Conservation (phyloP, 2,888 invertebrate species). For the Cheiracanthium punctorium region DNA sequence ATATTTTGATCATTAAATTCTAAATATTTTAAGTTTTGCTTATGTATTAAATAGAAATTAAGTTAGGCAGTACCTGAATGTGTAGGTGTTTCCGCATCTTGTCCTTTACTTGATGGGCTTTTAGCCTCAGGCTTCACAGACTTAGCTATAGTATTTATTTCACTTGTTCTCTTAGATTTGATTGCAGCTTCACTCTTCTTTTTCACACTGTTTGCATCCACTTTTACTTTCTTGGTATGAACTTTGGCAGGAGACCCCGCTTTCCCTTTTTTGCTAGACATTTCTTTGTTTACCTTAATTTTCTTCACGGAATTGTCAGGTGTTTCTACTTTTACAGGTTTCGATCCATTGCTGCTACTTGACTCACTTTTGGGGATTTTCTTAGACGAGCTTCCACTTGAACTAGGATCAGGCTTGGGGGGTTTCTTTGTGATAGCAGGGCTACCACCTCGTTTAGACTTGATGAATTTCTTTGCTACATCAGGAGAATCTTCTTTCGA, state of each 20-base stretch:
- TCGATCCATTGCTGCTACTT: conserved; percentile 9
- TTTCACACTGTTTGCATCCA: too few relatives aligned
- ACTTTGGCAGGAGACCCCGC: neutral
- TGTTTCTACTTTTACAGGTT: conserved; percentile 23
- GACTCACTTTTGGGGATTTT: conserved; percentile 27
- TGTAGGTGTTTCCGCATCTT: conserved; percentile 24
- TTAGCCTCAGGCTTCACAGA: conserved; percentile 24
- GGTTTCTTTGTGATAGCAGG: conserved; percentile 34
- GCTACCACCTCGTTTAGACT: conserved; percentile 22
- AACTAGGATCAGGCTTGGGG: neutral
- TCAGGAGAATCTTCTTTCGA: conserved; percentile 29
- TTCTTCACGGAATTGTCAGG: conserved; percentile 33
- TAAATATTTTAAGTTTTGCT: too few relatives aligned
- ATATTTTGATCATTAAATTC: too few relatives aligned
- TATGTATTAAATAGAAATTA: too few relatives aligned
- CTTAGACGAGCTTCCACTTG: conserved; percentile 29
- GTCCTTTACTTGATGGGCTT: conserved; percentile 32
- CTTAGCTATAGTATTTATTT: neutral
- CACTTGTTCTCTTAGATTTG: conserved; percentile 14
- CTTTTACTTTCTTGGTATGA: conserved; percentile 24
- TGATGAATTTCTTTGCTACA: conserved; percentile 28
- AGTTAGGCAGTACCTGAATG: conserved; percentile 50
- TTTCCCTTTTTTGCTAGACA: conserved; percentile 37
- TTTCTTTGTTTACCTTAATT: conserved; percentile 42
- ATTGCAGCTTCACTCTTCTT: conserved; percentile 33